Base-by-base conservation (phyloP, 2,888 invertebrate genomes). In the Drosophila anomelani region DNA sequence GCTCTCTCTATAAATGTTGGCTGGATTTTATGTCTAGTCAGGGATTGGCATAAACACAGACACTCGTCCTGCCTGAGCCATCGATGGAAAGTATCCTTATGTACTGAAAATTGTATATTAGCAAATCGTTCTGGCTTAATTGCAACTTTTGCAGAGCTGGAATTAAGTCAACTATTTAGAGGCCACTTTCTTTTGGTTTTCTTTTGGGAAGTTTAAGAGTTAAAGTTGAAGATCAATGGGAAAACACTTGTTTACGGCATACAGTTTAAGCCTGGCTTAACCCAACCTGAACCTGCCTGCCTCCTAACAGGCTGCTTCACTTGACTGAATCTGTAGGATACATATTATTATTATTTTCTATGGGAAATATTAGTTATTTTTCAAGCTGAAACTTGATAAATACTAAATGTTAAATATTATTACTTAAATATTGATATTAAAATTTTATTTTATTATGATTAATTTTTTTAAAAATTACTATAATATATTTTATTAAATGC, bases 11-110 rank as follows among this genome's bases (percentile, higher is more conserved):
- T 69, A 69, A 56, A 56, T 47, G 51, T 34, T 32, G 54, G 32
- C 41, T 69, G 70, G 70, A 57, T 69, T 68, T 68, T 44, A 70
- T 57, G 69, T 69, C 70, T 69, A 69, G 69, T 57, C 69, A 44
- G 69, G 70, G 70, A 69, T 69, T 69, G 51, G 70, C 23, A 68
- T 68, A 68, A 55, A 43, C 47, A 47, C 47, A 46, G 26, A 26
- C 54, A 29, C 38, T 12, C 17, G 7, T 5, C 15, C 23, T 26
- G 20, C 43, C 7, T 20, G 34, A 8, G 13, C 26, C 9, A 15
- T 46, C 46, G 4, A 46, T 9, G 10, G 20, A 23, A 8, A 32
- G 32, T 23, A 23, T 53, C 36, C 36, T 36, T 36, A 10, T 20
- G 36, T 53, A 36, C 9, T 32, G 13, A 34, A 20, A 32, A 8